Conservation (phyloP, 2,888 invertebrate species). For the Mycalesis mineus region DNA sequence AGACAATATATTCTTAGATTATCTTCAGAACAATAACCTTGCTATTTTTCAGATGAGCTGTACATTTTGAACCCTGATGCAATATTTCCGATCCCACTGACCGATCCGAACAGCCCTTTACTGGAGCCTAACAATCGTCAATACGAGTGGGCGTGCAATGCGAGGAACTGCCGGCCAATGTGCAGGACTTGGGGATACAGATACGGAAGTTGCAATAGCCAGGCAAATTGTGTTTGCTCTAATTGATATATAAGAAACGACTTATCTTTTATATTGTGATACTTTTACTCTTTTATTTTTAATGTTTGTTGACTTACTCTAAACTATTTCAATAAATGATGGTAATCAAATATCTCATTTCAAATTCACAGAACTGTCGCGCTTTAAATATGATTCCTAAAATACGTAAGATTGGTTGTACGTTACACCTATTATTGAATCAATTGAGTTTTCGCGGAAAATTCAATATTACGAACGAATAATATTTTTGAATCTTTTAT, state of each 20-base stretch:
- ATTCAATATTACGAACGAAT: background rate
- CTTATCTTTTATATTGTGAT: background rate
- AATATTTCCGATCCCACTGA: background rate
- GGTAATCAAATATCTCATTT: background rate
- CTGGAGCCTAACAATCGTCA: background rate
- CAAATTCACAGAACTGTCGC: background rate
- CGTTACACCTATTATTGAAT: too few species aligned
- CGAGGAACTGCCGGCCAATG: background rate
- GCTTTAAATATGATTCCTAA: too few species aligned
- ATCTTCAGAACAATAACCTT: too few species aligned
- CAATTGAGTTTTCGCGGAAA: too few species aligned
- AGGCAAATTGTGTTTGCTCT: conserved; percentile 10
- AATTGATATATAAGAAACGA: background rate
- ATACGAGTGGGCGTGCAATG: background rate
- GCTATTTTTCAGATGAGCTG: background rate
- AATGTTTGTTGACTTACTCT: background rate
- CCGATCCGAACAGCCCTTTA: background rate
- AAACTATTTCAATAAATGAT: background rate
- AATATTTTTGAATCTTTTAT: too few species aligned
- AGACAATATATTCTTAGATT: too few species aligned
- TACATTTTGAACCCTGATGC: background rate
- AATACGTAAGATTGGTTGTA: too few species aligned
- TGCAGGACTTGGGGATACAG: background rate
- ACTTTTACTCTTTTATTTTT: background rate
- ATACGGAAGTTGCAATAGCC: background rate